A percentile compares a stretch with the other conserved stretches of the same genome.
These are phyloP conservation scores for Odontomachus brunneus DNA, from an alignment of 1,140 invertebrate species.

Conservation along the genomic window DNA sequence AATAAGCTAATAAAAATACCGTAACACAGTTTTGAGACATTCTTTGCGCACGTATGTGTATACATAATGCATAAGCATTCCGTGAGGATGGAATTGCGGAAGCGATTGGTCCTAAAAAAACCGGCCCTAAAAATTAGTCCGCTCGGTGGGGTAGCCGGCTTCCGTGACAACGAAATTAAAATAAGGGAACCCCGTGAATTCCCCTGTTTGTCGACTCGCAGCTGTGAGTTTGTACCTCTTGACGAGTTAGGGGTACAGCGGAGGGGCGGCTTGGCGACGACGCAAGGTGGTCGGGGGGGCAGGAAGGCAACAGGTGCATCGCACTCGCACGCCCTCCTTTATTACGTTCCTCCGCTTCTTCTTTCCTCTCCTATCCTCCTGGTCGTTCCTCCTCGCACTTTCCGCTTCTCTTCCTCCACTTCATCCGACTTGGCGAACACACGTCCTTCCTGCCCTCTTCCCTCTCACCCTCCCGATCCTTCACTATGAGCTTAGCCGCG, in stretches of 20 bases:
- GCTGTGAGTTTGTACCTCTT: constrained; percentile 41
- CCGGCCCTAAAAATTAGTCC: constrained; percentile 40
- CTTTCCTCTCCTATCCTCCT: constrained; percentile 47
- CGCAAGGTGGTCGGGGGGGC: constrained; percentile 29
- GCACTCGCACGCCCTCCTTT: constrained; percentile 76
- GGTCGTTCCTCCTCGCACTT: constrained; percentile 26
- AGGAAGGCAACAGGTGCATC: constrained; percentile 79
- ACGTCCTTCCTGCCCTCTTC: constrained; percentile 51
- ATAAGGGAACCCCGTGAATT: background rate
- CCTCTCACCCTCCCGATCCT: constrained; percentile 3
- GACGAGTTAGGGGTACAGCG: constrained; percentile 52
- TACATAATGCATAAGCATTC: too few relatives aligned
- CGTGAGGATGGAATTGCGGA: constrained; percentile 31
- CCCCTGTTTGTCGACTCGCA: background rate
- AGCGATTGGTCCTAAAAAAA: constrained; percentile 16
- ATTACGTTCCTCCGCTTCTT: constrained; percentile 66
- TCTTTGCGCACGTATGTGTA: too few relatives aligned
- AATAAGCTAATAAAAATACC: too few relatives aligned
- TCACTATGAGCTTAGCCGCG: constrained; percentile 20
- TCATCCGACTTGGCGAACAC: constrained; percentile 45
- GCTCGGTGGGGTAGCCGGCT: constrained; percentile 35
- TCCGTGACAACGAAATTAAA: constrained; percentile 56
- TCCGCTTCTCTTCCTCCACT: constrained; percentile 32
- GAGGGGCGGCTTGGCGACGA: constrained; percentile 8
- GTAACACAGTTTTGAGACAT: too few relatives aligned